Percentiles rank a stretch among this genome's conserved stretches.
phyloP scores from a whole-genome alignment of 2,888 invertebrate genomes.

The Vanessa cardui region DNA sequence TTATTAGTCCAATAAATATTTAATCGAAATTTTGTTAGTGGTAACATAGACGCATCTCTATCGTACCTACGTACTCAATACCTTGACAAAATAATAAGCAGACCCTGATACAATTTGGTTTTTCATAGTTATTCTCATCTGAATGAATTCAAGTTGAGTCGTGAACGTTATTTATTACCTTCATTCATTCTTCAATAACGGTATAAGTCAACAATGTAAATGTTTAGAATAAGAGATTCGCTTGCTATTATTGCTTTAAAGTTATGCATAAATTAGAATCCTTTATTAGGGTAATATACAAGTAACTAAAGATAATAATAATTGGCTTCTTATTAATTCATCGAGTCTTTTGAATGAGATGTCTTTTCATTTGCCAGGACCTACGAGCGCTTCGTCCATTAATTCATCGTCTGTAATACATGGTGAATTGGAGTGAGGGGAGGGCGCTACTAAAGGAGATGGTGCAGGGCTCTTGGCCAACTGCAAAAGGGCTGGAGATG shows the following conservation, averaged over 20 bases:
- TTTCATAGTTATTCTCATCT: neutral
- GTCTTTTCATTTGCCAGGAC: constrained; percentile 86
- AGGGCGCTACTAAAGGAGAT: constrained; percentile 86
- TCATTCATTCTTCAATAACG: neutral
- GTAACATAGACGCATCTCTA: neutral
- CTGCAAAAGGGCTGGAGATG: constrained; percentile 88
- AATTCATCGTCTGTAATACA: constrained; percentile 94
- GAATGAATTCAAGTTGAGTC: neutral
- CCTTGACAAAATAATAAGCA: neutral
- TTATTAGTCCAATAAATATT: neutral
- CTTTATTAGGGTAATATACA: constrained; percentile 1
- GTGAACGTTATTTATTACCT: neutral
- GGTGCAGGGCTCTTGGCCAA: constrained; percentile 90
- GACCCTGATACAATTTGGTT: constrained; percentile 2
- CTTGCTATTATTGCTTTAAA: constrained; percentile 7
- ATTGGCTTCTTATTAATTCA: constrained; percentile 9
- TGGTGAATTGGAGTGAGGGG: constrained; percentile 88
- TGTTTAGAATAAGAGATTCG: constrained; percentile 2
- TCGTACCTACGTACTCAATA: neutral
- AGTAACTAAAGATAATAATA: constrained; percentile 6
- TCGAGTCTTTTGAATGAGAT: neutral
- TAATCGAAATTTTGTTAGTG: neutral
- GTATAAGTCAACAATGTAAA: neutral
- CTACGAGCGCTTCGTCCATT: constrained; percentile 93
- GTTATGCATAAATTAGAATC: constrained; percentile 15